phyloP scores from a whole-genome alignment of 1,140 invertebrate genomes.

The Batillaria attramentaria region DNA sequence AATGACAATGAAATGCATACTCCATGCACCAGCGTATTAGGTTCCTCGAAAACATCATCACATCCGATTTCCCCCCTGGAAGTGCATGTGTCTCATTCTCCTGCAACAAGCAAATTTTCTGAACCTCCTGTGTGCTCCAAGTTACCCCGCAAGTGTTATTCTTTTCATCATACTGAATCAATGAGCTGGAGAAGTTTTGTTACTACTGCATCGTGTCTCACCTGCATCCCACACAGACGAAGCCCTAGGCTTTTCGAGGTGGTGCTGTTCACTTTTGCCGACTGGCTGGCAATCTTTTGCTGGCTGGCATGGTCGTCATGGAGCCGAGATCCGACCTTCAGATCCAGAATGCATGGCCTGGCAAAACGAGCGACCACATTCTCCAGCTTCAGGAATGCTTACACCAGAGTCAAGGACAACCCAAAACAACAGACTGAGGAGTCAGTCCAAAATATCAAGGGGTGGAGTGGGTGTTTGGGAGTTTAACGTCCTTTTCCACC shows the following conservation, averaged over 20 bases:
- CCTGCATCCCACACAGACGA: constrained; percentile 91
- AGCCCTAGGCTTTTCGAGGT: constrained; percentile 91
- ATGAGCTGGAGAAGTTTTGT: neutral
- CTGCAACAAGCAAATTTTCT: too few relatives aligned
- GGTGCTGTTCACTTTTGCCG: constrained; percentile 90
- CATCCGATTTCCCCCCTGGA: too few relatives aligned
- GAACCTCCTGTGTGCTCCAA: too few relatives aligned
- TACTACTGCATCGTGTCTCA: constrained; percentile 59
- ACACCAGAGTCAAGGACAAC: constrained; percentile 13
- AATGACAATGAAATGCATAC: too few relatives aligned
- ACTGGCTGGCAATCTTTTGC: constrained; percentile 90
- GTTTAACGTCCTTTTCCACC: too few relatives aligned
- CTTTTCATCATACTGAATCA: neutral
- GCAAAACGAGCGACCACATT: constrained; percentile 91
- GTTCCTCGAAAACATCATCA: too few relatives aligned
- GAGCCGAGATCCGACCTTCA: constrained; percentile 97
- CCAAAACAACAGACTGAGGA: too few relatives aligned
- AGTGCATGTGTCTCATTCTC: too few relatives aligned
- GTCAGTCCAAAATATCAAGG: too few relatives aligned
- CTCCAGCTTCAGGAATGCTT: constrained; percentile 88
- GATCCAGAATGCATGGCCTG: constrained; percentile 82
- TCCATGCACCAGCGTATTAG: too few relatives aligned
- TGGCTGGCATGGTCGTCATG: constrained; percentile 95
- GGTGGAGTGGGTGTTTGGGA: too few relatives aligned
- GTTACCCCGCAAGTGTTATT: neutral